Base-by-base conservation (phyloP, 2,113 vertebrate species). In the Trematomus loennbergii region DNA sequence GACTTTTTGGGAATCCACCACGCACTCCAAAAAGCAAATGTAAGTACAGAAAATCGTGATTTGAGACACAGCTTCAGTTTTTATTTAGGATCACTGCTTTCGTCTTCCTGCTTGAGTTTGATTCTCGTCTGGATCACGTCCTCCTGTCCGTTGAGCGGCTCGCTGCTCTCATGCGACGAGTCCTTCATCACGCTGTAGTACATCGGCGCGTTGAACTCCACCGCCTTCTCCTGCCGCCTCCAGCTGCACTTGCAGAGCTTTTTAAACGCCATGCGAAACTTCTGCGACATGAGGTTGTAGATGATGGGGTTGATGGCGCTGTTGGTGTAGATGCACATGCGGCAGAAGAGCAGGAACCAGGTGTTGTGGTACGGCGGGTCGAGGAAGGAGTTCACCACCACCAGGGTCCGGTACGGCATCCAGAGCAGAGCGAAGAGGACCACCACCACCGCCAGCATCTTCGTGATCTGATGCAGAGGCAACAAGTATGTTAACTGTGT, bases 211-310 rank as follows among this genome's bases (percentile, higher is more conserved):
- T 67, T 83, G 78, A 86, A 89, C 0, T 77, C 91, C 0, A 20
- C 13, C 0, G 55, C 79, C 18, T 82, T 93, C 75, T 93, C 84
- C 0, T 91, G 78, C 0, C 71, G 66, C 57, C 68, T 88, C 74
- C 74, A 76, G 82, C 83, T 59, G 12, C 96, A 96, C 76, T 90
- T 93, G 79, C 93, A 96, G 1, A 96, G 52, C 83, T 94, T 94
- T 43, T 91, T 93, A 54, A 97, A 97, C 1, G 96, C 96, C 1
- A 95, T 92, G 12, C 94, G 90, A 88, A 97, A 97, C 85, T 95
- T 96, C 89, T 96, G 96, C 0, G 96, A 97, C 96, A 97, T 97
- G 85, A 97, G 95, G 87, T 94, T 96, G 75, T 97, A 97, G 90
- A 97, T 72, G 85, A 97, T 93, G 73, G 96, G 96, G 91, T 97